Percentiles rank a stretch among this genome's conserved stretches.
These are phyloP conservation scores for Falcaria lacertinaria DNA, from an alignment of 2,888 invertebrate genomes.

Conservation along the genomic window DNA sequence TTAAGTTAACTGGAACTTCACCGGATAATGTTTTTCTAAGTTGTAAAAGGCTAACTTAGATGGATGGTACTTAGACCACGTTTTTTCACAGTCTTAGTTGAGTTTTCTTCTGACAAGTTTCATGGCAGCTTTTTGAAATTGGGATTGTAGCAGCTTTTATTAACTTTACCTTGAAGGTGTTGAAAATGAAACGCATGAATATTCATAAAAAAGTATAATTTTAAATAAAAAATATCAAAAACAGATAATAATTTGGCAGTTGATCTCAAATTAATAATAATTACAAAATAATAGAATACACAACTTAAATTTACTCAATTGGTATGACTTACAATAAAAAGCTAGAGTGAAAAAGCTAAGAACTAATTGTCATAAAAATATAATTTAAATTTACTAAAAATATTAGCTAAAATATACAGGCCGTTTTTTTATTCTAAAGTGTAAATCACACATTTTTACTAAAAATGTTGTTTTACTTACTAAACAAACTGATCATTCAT, in stretches of 20 bases:
- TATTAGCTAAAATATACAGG: conserved; percentile 67
- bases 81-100: conserved; percentile 15
- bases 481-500: conserved; percentile 16
- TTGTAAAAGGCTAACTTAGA: conserved; percentile 56
- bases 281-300: conserved; percentile 37
- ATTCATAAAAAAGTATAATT: conserved; percentile 21
- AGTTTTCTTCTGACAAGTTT: conserved; percentile 10
- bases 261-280: conserved; percentile 40
- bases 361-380: conserved; percentile 31
- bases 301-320: conserved; percentile 40
- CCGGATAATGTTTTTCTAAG: conserved; percentile 40
- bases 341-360: conserved; percentile 20
- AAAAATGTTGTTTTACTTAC: conserved; percentile 21
- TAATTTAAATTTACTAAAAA: conserved; percentile 29
- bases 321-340: conserved; percentile 39
- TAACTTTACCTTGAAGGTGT: conserved; percentile 2
- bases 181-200: neutral
- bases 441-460: conserved; percentile 45
- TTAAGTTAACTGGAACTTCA: conserved; percentile 43
- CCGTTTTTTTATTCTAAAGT: conserved; percentile 47
- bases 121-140: too few species aligned
- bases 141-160: too few species aligned
- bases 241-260: conserved; percentile 64
- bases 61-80: conserved; percentile 50
- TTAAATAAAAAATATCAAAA: conserved; percentile 23